Base-by-base conservation (phyloP, 2,797 vertebrate genomes). In the Geotrypetes seraphini region DNA sequence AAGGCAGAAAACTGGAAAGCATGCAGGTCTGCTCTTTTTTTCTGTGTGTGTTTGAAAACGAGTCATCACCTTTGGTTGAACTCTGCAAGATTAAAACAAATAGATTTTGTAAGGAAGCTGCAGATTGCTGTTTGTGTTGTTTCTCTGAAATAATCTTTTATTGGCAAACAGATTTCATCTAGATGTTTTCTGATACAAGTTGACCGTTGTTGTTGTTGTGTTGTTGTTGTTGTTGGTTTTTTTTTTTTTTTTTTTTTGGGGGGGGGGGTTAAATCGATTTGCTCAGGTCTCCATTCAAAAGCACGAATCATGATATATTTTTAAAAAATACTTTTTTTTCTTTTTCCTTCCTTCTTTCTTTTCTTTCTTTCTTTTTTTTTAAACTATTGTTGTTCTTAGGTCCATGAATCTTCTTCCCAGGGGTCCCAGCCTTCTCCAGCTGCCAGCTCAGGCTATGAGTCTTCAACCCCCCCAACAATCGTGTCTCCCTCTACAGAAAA, bases 391-490 rank as follows among this genome's bases (percentile, higher is more conserved):
- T 72, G 61, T 63, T 42, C 64, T 41, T 78, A 98, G 95, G 95
- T 98, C 61, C 95, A 98, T 65, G 95, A 98, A 74, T 81, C 92
- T 30, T 83, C 85, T 48, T 86, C 90, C 48, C 90, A 92, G 67
- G 92, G 71, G 47, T 83, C 94, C 35, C 92, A 98, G 71, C 94
- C 95, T 33, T 98, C 94, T 51, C 95, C 95, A 29, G 95, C 95
- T 39, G 92, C 95, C 75, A 98, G 94, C 73, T 97, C 94, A 33
- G 94, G 94, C 66, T 97, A 97, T 58, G 94, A 97, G 75, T 97
- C 94, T 30, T 96, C 95, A 73, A 98, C 95, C 41, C 94, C 94
- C 36, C 93, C 94, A 70, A 96, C 91, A 70, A 96, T 97, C 78
- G 92, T 97, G 42, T 97, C 94, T 51, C 94, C 94, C 56, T 92